Evolutionary conservation across 2,797 vertebrate species (phyloP).

Genomic region (Margarornis squamiger): DNA sequence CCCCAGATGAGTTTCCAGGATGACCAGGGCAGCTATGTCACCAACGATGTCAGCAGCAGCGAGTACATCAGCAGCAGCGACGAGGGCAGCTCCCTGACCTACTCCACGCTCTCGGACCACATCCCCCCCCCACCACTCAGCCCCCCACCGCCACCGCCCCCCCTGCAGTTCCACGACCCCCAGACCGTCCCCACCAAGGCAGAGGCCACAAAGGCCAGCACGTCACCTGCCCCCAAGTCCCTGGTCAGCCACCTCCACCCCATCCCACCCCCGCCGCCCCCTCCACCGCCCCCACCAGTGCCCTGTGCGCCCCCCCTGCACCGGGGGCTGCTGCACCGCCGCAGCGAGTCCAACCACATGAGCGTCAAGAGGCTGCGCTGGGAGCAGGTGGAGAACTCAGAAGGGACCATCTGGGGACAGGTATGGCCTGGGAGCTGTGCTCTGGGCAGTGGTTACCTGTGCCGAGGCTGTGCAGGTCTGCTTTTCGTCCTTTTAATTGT

Average conservation of each 20-base stretch:
- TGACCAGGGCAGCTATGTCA: conserved; percentile 85
- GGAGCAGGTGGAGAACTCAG: conserved; percentile 99
- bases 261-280: conserved; percentile 80
- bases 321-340: conserved; percentile 76
- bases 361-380: conserved; percentile 96
- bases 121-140: conserved; percentile 89
- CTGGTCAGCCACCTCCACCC: conserved; percentile 64
- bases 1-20: conserved; percentile 96
- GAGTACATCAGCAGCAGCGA: conserved; percentile 92
- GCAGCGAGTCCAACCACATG: conserved; percentile 92
- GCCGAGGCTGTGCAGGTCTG: not conserved
- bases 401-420: conserved; percentile 99
- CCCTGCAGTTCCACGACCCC: conserved; percentile 83
- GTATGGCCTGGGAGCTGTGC: rapidly evolving
- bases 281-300: conserved; percentile 78
- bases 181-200: conserved; percentile 75
- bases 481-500: not conserved
- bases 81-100: conserved; percentile 89
- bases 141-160: conserved; percentile 87
- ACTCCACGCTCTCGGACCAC: conserved; percentile 90
- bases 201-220: conserved; percentile 73
- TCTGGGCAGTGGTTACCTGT: rapidly evolving
- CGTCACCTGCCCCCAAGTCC: conserved; percentile 71
- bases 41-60: conserved; percentile 88
- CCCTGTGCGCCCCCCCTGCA: conserved; percentile 78